Percentiles rank a stretch among this genome's conserved stretches.
Conservation (phyloP, 1,140 invertebrate species). For the Orius insidiosus region DNA sequence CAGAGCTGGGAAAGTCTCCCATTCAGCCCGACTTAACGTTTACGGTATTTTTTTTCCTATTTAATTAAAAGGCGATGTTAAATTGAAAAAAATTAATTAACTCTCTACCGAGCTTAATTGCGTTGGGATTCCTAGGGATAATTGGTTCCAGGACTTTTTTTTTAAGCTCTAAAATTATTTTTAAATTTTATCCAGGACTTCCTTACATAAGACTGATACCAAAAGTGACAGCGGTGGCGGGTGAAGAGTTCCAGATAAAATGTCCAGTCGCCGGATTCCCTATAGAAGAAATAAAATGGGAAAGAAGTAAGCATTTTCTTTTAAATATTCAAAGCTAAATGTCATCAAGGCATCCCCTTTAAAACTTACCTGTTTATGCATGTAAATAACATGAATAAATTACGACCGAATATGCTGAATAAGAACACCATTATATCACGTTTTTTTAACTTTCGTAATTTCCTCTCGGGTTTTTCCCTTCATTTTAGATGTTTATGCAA, state of each 20-base stretch:
- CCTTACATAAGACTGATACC: slow-evolving; percentile 67
- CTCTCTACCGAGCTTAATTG: slow-evolving; percentile 1
- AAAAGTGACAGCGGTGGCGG: slow-evolving; percentile 70
- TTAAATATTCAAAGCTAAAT: slow-evolving; percentile 3
- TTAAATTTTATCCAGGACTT: slow-evolving; percentile 43
- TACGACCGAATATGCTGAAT: background rate
- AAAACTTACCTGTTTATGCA: too few species aligned
- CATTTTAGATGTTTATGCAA: background rate
- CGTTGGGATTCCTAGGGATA: background rate
- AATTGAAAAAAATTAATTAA: slow-evolving; percentile 16
- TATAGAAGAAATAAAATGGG: slow-evolving; percentile 66
- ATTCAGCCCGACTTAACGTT: slow-evolving; percentile 65
- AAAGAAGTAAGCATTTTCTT: slow-evolving; percentile 36
- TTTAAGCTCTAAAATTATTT: background rate
- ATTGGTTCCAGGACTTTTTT: background rate
- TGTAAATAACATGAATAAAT: too few species aligned
- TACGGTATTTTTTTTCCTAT: slow-evolving; percentile 42
- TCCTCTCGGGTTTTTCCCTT: background rate
- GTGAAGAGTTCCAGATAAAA: slow-evolving; percentile 54
- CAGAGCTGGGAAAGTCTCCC: slow-evolving; percentile 51
- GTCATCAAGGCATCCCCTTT: background rate
- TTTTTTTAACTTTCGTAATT: background rate
- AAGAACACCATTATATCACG: background rate
- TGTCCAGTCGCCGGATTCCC: slow-evolving; percentile 78
- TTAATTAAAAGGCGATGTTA: background rate